Evolutionary conservation across 2,797 vertebrate species (phyloP).

Genomic region (Orientallactaga sibirica): DNA sequence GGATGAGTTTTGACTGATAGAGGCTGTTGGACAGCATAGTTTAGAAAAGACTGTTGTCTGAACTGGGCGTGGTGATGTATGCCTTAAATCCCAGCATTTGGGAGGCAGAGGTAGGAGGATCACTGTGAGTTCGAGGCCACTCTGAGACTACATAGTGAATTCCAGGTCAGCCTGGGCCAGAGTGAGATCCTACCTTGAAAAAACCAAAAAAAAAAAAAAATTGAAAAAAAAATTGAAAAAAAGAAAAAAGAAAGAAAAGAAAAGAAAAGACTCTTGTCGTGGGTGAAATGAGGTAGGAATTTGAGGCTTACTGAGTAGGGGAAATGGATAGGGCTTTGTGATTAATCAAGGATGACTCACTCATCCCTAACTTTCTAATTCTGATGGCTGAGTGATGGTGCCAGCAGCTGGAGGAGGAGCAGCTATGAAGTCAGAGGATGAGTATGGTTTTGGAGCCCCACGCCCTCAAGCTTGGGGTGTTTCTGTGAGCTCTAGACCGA

Average conservation of each 20-base stretch:
- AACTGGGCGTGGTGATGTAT: too few relatives aligned
- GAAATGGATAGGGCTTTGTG: constrained; percentile 19
- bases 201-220: too few relatives aligned
- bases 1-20: background rate
- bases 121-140: too few relatives aligned
- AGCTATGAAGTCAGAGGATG: background rate
- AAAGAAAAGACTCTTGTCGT: background rate
- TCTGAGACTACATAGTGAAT: too few relatives aligned
- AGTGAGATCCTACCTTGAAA: too few relatives aligned
- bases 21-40: background rate
- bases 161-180: too few relatives aligned
- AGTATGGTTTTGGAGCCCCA: background rate
- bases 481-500: background rate
- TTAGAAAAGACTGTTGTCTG: background rate
- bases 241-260: too few relatives aligned
- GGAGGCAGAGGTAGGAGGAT: too few relatives aligned
- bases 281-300: background rate
- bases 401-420: background rate
- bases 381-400: background rate
- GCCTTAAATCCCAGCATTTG: too few relatives aligned
- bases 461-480: background rate
- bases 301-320: constrained; percentile 35
- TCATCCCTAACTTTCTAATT: constrained; percentile 64
- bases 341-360: constrained; percentile 62
- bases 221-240: too few relatives aligned